Conservation (phyloP, 2,113 vertebrate genomes). For the Tricholaema leucomelas region DNA sequence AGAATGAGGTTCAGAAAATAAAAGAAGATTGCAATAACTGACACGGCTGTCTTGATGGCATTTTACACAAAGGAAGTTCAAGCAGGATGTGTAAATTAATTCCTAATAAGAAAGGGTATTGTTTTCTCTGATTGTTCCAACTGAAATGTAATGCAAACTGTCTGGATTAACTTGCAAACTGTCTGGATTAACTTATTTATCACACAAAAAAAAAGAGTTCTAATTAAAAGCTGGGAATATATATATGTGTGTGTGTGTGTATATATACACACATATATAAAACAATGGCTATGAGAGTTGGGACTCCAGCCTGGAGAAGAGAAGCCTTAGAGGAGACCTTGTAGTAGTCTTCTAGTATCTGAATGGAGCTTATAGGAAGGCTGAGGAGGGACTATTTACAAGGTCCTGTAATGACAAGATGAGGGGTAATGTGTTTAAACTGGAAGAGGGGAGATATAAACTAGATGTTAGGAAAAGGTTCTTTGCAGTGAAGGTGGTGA, state of each 20-base stretch:
- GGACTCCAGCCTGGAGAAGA: too few species aligned
- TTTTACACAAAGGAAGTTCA: not conserved
- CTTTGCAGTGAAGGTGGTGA: too few species aligned
- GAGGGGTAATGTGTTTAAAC: too few species aligned
- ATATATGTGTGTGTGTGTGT: not conserved
- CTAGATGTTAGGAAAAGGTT: too few species aligned
- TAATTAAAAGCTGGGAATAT: not conserved
- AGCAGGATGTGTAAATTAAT: not conserved
- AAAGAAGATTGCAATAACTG: not conserved
- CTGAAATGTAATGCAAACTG: not conserved
- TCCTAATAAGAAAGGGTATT: not conserved
- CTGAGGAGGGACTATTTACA: too few species aligned
- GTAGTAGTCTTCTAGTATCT: too few species aligned
- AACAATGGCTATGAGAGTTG: too few species aligned
- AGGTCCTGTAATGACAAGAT: too few species aligned
- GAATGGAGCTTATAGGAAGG: too few species aligned
- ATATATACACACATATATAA: too few species aligned
- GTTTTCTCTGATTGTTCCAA: not conserved
- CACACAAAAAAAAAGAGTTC: not conserved
- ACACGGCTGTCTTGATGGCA: not conserved
- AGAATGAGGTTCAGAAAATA: not conserved
- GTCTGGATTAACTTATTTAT: not conserved
- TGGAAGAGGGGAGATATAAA: too few species aligned
- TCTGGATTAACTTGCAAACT: not conserved
- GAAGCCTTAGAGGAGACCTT: too few species aligned